Conservation (phyloP, 1,140 invertebrate species). For the Campoletis sonorensis region DNA sequence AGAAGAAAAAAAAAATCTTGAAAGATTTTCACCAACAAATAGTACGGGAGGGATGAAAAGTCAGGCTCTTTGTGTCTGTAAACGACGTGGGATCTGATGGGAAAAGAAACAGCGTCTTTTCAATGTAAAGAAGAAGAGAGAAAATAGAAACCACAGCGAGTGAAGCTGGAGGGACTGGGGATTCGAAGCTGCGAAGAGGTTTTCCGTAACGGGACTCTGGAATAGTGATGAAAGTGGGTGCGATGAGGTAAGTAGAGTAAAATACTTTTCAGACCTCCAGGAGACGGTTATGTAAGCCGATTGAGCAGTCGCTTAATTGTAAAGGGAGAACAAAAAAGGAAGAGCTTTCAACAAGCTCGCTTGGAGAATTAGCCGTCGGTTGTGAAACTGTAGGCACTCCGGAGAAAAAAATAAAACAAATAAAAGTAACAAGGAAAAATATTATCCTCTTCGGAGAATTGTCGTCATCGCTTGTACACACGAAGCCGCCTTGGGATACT, state of each 20-base stretch:
- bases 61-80: not conserved
- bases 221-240: not conserved
- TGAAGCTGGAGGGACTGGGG: too few species aligned
- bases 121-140: not conserved
- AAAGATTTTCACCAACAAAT: not conserved
- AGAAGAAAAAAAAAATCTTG: not conserved
- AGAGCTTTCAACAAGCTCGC: not conserved
- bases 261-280: slow-evolving; percentile 38
- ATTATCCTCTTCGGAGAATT: not conserved
- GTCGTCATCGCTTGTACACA: not conserved
- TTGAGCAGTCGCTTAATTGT: slow-evolving; percentile 38
- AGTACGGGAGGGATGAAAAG: not conserved
- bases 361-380: not conserved
- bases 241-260: slow-evolving; percentile 1
- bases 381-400: not conserved
- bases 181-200: too few species aligned
- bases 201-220: too few species aligned
- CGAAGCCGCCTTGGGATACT: not conserved
- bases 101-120: too few species aligned
- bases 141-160: too few species aligned
- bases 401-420: too few species aligned
- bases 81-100: not conserved
- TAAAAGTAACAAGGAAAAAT: not conserved
- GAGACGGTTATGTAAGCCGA: slow-evolving; percentile 43
- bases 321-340: not conserved